A percentile compares a stretch with the other conserved stretches of the same genome.
Evolutionary conservation across 2,797 vertebrate species (phyloP).

Genomic region (Danio albolineatus): DNA sequence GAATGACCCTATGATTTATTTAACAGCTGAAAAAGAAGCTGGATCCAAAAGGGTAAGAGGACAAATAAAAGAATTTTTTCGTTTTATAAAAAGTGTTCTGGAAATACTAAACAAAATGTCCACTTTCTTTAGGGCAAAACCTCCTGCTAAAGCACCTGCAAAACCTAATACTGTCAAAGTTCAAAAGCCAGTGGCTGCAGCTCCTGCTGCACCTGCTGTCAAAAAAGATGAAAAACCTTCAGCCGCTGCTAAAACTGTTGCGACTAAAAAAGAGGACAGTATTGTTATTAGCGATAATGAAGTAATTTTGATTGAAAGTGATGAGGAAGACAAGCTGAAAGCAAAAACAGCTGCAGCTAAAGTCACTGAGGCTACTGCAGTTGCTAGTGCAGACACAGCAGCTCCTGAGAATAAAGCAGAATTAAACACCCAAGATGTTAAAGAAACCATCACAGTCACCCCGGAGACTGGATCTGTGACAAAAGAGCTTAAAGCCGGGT

Average conservation of each 20-base stretch:
- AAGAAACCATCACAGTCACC: not conserved
- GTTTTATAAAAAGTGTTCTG: not conserved
- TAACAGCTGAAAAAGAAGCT: constrained; percentile 64
- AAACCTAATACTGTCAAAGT: constrained; percentile 30
- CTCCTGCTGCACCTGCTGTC: not conserved
- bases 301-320: not conserved
- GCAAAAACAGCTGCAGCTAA: not conserved
- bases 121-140: constrained; percentile 47
- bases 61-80: not conserved
- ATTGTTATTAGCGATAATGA: not conserved
- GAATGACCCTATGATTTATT: constrained; percentile 31
- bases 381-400: not conserved
- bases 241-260: too few species aligned
- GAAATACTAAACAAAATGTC: not conserved
- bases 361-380: not conserved
- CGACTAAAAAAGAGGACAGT: not conserved
- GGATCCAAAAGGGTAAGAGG: constrained; percentile 60
- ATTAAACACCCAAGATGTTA: not conserved
- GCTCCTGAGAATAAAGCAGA: not conserved
- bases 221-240: not conserved
- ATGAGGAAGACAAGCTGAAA: not conserved
- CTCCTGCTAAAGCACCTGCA: constrained; percentile 21
- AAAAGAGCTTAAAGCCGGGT: not conserved
- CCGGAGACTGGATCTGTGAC: not conserved
- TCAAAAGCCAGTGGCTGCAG: not conserved